Base-by-base conservation (phyloP, 2,888 invertebrate genomes). In the Drosophila melanosoma region DNA sequence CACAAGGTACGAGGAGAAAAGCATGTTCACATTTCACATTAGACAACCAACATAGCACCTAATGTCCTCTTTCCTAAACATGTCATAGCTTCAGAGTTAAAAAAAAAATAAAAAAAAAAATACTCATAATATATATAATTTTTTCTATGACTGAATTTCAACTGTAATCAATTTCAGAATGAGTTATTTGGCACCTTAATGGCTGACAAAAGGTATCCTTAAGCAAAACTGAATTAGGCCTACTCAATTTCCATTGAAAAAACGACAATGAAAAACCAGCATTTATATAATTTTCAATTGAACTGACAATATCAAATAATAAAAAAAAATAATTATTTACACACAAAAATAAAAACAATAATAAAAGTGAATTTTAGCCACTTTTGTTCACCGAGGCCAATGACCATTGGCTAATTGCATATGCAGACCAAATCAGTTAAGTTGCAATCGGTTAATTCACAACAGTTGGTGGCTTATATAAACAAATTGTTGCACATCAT, bases 361-460 rank as follows among this genome's bases (percentile, higher is more conserved):
- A 20, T 12, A 20, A 20, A 45, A 20, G 1, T 7, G 1, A 20
- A 23, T 3, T 20, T 45, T 12, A 15, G 23, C 20, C 20, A 12
- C 20, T 45, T 3, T 3, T 12, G 20, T 49, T 26, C 15, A 40
- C 2, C 26, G 53, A 45, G 11, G 35, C 36, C 63, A 36, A 48
- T 2, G 42, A 53, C 57, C 70, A 76, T 76, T 76, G 67, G 72
- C 72, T 76, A 76, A 76, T 76, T 76, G 76, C 52, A 51, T 58
- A 67, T 60, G 61, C 60, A 52, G 58, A 52, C 54, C 40, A 62
- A 62, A 64, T 57, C 40, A 15, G 48, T 15, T 40, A 26, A 48
- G 57, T 42, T 51, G 35, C 62, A 63, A 42, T 40, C 54, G 23
- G 45, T 23, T 23, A 45, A 45, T 23, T 45, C 45, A 8, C 15